A percentile compares a stretch with the other conserved stretches of the same genome.
These are phyloP conservation scores for Eretmochelys imbricata DNA, from an alignment of 2,113 vertebrate species.

Conservation along the genomic window DNA sequence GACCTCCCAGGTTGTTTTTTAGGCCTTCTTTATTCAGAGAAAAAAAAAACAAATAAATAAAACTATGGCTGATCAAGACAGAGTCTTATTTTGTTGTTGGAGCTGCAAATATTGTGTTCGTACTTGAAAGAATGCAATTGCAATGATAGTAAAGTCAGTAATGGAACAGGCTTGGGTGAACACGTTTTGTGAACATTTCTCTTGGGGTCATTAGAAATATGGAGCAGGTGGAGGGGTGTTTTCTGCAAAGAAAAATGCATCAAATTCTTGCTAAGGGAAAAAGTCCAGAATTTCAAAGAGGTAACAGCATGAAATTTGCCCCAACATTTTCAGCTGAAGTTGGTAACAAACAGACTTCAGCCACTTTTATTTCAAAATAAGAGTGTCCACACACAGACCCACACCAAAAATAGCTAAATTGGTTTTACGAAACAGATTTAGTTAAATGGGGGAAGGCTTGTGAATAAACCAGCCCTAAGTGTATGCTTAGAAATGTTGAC, in stretches of 20 bases:
- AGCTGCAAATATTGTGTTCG: background rate
- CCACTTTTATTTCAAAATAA: background rate
- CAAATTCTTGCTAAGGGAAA: background rate
- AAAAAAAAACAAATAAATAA: conserved; percentile 67
- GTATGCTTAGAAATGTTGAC: background rate
- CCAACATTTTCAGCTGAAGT: background rate
- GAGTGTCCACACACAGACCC: background rate
- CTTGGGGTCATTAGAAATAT: background rate
- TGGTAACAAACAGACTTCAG: background rate
- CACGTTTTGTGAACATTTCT: background rate
- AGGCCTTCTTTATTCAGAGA: conserved; percentile 46
- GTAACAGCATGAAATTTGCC: background rate
- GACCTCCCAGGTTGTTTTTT: background rate
- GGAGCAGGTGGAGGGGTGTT: background rate
- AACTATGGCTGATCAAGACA: conserved; percentile 59
- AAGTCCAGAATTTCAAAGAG: background rate
- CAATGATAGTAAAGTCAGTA: rapidly evolving
- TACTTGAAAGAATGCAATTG: background rate
- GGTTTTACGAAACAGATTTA: background rate
- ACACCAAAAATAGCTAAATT: background rate
- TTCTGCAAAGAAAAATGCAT: background rate
- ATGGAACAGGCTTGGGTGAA: background rate
- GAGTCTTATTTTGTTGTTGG: conserved; percentile 9
- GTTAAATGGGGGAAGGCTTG: background rate
- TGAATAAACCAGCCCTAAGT: background rate